Conservation (phyloP, 2,888 invertebrate genomes). For the Pilophorus perplexus region DNA sequence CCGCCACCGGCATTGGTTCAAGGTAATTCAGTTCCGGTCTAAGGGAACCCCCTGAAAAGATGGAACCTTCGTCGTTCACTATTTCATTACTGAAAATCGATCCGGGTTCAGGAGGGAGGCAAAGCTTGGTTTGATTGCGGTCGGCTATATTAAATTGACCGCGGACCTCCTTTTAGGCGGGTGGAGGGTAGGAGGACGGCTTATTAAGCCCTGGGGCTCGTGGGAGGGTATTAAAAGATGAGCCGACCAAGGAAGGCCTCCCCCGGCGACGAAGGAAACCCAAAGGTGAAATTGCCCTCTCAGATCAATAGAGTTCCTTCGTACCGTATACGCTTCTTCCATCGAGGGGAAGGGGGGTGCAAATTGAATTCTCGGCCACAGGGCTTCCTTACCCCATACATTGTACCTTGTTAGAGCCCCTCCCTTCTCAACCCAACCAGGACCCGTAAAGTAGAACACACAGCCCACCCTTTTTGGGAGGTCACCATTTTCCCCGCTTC, state of each 20-base stretch:
- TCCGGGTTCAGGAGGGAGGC: neutral
- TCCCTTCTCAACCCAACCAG: neutral
- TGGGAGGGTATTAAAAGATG: conserved; percentile 40
- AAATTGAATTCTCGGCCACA: conserved; percentile 45
- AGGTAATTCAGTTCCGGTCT: neutral
- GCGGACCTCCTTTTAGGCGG: neutral
- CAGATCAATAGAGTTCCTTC: conserved; percentile 32
- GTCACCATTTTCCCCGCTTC: neutral
- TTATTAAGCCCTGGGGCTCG: conserved; percentile 37
- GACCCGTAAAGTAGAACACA: neutral
- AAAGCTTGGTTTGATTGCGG: conserved; percentile 36
- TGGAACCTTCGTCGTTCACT: neutral
- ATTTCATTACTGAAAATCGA: conserved; percentile 33
- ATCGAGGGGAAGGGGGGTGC: conserved; percentile 7
- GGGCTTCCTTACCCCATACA: conserved; percentile 37
- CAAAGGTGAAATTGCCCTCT: conserved; percentile 45
- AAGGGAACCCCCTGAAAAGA: neutral
- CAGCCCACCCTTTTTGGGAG: neutral
- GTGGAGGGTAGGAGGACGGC: conserved; percentile 17
- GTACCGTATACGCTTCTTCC: neutral
- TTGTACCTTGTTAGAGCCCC: conserved; percentile 39
- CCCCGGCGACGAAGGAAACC: conserved; percentile 21
- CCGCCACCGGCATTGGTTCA: too few species aligned
- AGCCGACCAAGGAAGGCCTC: conserved; percentile 26
- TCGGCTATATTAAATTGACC: conserved; percentile 38